Percentiles rank a stretch among this genome's conserved stretches.
These are phyloP conservation scores for Meta bourneti DNA, from an alignment of 2,888 invertebrate species.

Conservation along the genomic window DNA sequence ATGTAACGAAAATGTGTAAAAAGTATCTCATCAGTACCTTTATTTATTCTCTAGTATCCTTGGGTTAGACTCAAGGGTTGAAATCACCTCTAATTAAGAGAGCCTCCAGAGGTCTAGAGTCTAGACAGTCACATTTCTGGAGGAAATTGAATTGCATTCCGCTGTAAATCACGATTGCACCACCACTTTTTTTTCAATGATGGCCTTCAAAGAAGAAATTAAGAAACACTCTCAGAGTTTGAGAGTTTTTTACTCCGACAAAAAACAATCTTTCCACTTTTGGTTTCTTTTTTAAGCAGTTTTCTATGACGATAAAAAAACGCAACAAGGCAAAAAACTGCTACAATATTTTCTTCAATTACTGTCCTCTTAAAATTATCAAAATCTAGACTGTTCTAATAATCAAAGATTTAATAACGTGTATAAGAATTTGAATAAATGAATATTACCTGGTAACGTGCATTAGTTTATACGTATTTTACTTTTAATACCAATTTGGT, in stretches of 20 bases:
- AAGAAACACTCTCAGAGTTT: not conserved
- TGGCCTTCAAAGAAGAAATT: not conserved
- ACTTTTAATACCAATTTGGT: too few relatives aligned
- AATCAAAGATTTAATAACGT: too few relatives aligned
- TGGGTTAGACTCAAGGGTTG: not conserved
- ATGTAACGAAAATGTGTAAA: not conserved
- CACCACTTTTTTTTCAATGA: constrained; percentile 1
- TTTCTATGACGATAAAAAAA: not conserved
- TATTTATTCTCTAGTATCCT: not conserved
- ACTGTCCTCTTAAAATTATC: too few relatives aligned
- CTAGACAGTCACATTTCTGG: not conserved
- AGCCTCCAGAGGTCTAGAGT: not conserved
- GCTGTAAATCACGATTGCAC: not conserved
- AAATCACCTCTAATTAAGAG: not conserved
- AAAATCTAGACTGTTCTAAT: too few relatives aligned
- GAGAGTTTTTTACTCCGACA: not conserved
- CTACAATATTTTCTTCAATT: too few relatives aligned
- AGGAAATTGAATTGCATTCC: not conserved
- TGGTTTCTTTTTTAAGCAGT: not conserved
- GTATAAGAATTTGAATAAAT: too few relatives aligned
- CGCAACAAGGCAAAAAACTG: not conserved
- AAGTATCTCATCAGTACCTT: not conserved
- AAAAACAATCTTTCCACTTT: not conserved
- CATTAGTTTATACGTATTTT: too few relatives aligned
- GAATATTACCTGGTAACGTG: too few relatives aligned